These are phyloP conservation scores for Hiodon alosoides DNA, from an alignment of 2,113 vertebrate genomes.

Conservation along the genomic window DNA sequence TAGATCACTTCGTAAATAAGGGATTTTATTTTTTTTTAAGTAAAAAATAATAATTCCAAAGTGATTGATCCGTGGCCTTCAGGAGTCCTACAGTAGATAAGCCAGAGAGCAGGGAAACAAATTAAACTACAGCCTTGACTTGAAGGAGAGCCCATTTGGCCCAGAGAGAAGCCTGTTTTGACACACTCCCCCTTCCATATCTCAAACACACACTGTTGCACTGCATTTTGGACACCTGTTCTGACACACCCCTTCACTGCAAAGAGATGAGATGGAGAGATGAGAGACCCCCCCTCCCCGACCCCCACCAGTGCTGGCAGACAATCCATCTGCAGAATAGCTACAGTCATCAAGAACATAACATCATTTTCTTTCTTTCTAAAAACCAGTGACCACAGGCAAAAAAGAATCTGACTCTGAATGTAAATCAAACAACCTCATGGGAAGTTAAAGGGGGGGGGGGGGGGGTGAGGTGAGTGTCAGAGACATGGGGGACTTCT, in stretches of 20 bases:
- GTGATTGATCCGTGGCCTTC: background rate
- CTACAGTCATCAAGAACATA: background rate
- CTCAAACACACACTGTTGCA: too few relatives aligned
- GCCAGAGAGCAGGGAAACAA: background rate
- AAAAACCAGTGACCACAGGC: too few relatives aligned
- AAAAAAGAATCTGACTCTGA: background rate
- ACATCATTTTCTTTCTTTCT: too few relatives aligned
- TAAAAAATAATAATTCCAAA: too few relatives aligned
- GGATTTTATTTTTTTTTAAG: too few relatives aligned
- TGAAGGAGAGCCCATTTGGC: background rate
- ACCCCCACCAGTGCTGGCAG: background rate
- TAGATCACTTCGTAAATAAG: too few relatives aligned
- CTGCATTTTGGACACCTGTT: too few relatives aligned
- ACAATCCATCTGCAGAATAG: background rate
- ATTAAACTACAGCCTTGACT: background rate
- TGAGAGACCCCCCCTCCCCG: background rate
- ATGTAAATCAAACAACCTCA: too few relatives aligned
- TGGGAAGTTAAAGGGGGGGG: constrained; percentile 33
- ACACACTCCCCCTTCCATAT: background rate
- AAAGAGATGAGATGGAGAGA: background rate
- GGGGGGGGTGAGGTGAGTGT: constrained; percentile 33
- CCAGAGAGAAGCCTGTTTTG: background rate
- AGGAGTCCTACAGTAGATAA: background rate
- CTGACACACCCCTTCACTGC: too few relatives aligned
- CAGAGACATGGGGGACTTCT: constrained; percentile 56